Conservation (phyloP, 2,797 vertebrate species). For the Cephalopachus bancanus region DNA sequence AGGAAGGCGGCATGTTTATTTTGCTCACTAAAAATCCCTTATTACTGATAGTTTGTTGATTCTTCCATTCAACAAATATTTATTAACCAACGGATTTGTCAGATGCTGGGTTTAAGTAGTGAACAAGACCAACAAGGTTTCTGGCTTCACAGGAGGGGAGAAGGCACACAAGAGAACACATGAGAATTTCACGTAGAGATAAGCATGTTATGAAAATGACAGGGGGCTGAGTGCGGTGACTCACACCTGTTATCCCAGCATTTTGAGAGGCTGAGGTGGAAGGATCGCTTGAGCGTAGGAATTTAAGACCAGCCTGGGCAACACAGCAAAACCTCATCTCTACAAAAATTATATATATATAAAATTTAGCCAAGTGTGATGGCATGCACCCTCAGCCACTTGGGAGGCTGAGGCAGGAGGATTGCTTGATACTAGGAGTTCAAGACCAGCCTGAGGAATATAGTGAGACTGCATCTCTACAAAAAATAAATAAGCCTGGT, state of each 20-base stretch:
- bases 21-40: background rate
- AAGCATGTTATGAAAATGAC: background rate
- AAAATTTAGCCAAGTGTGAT: too few relatives aligned
- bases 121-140: conserved; percentile 8
- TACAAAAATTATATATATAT: background rate
- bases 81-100: conserved; percentile 14
- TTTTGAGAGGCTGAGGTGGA: background rate
- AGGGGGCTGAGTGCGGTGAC: background rate
- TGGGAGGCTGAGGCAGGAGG: background rate
- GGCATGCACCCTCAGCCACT: too few relatives aligned
- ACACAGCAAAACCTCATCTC: background rate
- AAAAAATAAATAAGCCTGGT: background rate
- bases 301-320: background rate
- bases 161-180: background rate
- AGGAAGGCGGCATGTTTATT: conserved; percentile 19
- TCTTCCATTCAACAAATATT: conserved; percentile 60
- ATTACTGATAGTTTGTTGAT: background rate
- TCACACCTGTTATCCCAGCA: background rate
- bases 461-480: background rate
- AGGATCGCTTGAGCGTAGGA: background rate
- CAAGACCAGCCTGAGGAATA: background rate
- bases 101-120: background rate
- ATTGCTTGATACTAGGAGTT: background rate
- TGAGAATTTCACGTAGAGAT: background rate
- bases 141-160: background rate